Evolutionary conservation across 2,113 vertebrate species (phyloP).

Genomic region (Acanthochromis polyacanthus): DNA sequence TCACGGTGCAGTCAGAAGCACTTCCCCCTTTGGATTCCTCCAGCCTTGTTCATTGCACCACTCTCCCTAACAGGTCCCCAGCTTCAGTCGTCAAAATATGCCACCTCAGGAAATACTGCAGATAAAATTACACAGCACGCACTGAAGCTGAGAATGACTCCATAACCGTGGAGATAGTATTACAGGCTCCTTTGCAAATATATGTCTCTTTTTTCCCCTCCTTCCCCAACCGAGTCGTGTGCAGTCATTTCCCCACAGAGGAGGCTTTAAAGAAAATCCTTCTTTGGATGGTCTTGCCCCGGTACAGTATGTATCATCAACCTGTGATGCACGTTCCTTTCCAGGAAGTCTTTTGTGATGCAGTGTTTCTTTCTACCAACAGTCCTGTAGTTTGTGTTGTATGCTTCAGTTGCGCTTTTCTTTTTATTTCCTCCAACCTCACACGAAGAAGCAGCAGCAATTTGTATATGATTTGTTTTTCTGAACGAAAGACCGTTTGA

Average conservation of each 20-base stretch:
- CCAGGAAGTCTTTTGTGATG: too few species aligned
- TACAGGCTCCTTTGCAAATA: constrained; percentile 60
- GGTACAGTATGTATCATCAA: not conserved
- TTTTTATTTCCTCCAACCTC: too few species aligned
- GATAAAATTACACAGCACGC: constrained; percentile 69
- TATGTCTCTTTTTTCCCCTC: constrained; percentile 5
- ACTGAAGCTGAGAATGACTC: constrained; percentile 53
- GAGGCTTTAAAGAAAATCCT: constrained; percentile 14
- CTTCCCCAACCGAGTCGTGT: not conserved
- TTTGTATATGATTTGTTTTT: too few species aligned
- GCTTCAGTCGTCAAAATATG: constrained; percentile 66
- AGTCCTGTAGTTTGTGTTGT: too few species aligned
- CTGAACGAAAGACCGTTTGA: too few species aligned
- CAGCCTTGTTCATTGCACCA: constrained; percentile 28
- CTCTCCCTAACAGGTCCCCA: constrained; percentile 49
- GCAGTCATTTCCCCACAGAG: constrained; percentile 22
- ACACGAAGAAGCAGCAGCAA: too few species aligned
- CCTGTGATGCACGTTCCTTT: too few species aligned
- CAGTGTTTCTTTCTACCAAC: too few species aligned
- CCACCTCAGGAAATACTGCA: constrained; percentile 74
- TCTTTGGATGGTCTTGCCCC: constrained; percentile 1
- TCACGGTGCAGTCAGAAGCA: constrained; percentile 12
- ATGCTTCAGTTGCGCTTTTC: too few species aligned
- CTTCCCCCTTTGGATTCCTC: constrained; percentile 21
- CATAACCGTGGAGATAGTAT: constrained; percentile 67